Evolutionary conservation across 2,113 vertebrate species (phyloP).

Genomic region (Salvelinus fontinalis): DNA sequence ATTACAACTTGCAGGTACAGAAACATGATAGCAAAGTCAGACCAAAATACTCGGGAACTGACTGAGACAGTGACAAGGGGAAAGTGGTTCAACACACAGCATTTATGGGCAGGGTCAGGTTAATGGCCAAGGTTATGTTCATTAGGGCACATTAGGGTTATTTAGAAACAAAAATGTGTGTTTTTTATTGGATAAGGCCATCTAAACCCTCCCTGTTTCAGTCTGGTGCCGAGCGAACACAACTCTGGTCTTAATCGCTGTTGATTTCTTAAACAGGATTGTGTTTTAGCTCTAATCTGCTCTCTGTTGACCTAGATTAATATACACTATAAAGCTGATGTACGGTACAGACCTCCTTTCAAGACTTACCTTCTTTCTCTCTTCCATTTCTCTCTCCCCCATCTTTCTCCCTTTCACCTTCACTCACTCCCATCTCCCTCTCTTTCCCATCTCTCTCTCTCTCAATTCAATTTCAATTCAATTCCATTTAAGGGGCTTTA

Average conservation of each 20-base stretch:
- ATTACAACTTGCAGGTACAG: background rate
- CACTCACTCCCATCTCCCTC: constrained; percentile 10
- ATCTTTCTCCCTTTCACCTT: constrained; percentile 11
- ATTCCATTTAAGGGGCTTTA: too few relatives aligned
- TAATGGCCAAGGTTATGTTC: too few relatives aligned
- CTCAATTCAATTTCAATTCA: too few relatives aligned
- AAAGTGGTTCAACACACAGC: too few relatives aligned
- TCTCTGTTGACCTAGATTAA: constrained; percentile 1
- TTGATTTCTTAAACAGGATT: constrained; percentile 2
- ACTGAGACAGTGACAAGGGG: too few relatives aligned
- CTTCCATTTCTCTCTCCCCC: background rate
- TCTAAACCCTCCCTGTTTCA: background rate
- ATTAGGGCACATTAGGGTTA: too few relatives aligned
- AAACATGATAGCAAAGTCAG: background rate
- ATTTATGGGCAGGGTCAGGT: too few relatives aligned
- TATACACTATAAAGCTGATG: background rate
- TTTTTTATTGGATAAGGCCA: too few relatives aligned
- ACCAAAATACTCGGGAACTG: background rate
- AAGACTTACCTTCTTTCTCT: background rate
- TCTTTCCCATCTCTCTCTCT: background rate
- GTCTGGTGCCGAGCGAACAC: constrained; percentile 9
- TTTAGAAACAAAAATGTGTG: too few relatives aligned
- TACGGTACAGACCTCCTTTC: background rate
- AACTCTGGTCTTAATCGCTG: background rate
- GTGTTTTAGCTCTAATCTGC: background rate